Percentiles rank a stretch among this genome's conserved stretches.
phyloP scores from a whole-genome alignment of 2,113 vertebrate genomes.

The Pteropus alecto region DNA sequence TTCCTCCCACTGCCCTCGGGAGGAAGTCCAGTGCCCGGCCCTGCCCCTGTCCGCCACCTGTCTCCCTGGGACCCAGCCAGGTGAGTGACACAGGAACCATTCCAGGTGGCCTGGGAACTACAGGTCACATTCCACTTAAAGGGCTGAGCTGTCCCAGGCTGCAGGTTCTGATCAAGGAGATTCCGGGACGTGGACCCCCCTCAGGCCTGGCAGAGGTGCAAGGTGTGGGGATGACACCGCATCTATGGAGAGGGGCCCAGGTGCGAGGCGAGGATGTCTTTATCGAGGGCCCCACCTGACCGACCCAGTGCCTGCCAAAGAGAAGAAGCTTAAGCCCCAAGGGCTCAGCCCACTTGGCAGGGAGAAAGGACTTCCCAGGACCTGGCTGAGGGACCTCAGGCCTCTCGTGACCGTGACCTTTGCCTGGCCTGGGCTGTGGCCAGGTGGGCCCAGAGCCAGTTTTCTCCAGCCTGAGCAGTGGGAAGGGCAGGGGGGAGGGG shows the following conservation, averaged over 20 bases:
- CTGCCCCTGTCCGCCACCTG: no score
- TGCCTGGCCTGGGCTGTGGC: not conserved
- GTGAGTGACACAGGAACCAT: not conserved
- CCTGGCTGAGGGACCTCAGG: not conserved
- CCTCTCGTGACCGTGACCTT: not conserved
- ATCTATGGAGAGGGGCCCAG: not conserved
- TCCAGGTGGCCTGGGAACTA: fast-evolving
- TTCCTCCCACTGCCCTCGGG: not conserved
- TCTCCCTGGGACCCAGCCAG: not conserved
- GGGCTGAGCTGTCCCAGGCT: fast-evolving
- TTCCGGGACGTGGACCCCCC: not conserved
- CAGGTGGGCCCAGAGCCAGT: not conserved
- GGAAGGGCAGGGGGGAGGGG: fast-evolving
- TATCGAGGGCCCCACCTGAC: not conserved
- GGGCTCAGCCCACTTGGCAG: not conserved
- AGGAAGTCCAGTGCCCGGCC: not conserved
- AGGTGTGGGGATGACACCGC: not conserved
- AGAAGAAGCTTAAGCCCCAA: not conserved
- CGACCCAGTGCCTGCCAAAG: not conserved
- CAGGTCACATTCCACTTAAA: fast-evolving
- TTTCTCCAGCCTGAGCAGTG: not conserved
- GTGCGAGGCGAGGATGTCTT: not conserved
- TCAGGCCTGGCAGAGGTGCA: fast-evolving
- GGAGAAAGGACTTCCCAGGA: no score
- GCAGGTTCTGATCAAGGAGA: no score